These are phyloP conservation scores for Tridacna gigas DNA, from an alignment of 2,888 invertebrate species.

Conservation along the genomic window DNA sequence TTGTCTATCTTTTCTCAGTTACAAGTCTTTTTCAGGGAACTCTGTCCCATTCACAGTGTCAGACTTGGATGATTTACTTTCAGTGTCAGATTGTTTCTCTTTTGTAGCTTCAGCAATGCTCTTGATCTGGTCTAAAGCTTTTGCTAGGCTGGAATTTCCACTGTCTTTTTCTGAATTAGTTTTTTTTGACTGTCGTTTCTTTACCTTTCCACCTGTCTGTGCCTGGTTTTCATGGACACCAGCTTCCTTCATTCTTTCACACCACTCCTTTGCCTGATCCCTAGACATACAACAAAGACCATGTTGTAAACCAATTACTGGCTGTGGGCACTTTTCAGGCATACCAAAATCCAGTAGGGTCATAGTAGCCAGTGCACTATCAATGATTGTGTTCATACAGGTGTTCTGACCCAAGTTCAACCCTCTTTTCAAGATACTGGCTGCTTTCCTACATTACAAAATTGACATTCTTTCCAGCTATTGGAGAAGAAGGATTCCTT, in stretches of 20 bases:
- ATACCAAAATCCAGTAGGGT: too few species aligned
- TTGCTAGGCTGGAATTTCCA: background rate
- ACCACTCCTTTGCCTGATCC: constrained; percentile 25
- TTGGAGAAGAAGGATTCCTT: too few species aligned
- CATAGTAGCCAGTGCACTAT: too few species aligned
- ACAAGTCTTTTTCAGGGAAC: background rate
- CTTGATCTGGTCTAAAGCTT: background rate
- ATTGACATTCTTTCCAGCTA: too few species aligned
- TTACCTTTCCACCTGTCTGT: constrained; percentile 2
- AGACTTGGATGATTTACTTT: background rate
- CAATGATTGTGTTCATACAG: too few species aligned
- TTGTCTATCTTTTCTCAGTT: background rate
- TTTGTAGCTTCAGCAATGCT: background rate
- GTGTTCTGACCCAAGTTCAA: too few species aligned
- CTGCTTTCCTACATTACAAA: too few species aligned
- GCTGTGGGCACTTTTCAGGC: too few species aligned
- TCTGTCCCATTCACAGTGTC: background rate
- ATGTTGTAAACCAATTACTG: too few species aligned
- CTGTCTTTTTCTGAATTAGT: background rate
- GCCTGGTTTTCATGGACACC: constrained; percentile 12
- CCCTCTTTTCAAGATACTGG: too few species aligned
- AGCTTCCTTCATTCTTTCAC: constrained; percentile 21
- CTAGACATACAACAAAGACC: background rate
- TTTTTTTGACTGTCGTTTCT: background rate
- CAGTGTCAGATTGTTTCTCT: background rate